Conservation (phyloP, 2,888 invertebrate genomes). For the Drosophila stalkeri region DNA sequence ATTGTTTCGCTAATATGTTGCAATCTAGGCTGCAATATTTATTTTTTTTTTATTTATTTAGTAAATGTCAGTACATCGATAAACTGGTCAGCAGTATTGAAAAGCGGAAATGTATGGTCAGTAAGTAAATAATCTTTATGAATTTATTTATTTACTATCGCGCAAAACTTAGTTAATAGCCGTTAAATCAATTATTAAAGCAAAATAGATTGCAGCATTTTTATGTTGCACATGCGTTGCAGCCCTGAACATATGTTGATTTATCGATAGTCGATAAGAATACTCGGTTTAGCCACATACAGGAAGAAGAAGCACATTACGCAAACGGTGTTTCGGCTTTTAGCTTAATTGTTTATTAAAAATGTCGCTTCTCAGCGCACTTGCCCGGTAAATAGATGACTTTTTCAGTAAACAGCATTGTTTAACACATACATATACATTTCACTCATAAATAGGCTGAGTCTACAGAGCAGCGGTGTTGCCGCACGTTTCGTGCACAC, state of each 20-base stretch:
- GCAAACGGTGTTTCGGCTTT: conserved; percentile 50
- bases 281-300: background rate
- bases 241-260: conserved; percentile 18
- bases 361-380: conserved; percentile 69
- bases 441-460: conserved; percentile 53
- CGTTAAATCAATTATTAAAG: background rate
- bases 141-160: no score
- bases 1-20: background rate
- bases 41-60: no score
- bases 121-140: no score
- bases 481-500: conserved; percentile 67
- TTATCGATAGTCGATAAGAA: conserved; percentile 15
- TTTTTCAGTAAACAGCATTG: background rate
- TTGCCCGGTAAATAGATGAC: conserved; percentile 63
- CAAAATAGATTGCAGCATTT: conserved; percentile 7
- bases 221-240: background rate
- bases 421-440: background rate
- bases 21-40: background rate
- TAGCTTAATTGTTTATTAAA: conserved; percentile 45
- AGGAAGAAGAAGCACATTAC: conserved; percentile 59
- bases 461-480: conserved; percentile 46
- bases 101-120: no score
- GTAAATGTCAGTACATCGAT: no score
- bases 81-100: no score
- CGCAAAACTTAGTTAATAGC: background rate